Evolutionary conservation across 1,140 invertebrate genomes (phyloP).

Genomic region (Ceratosolen fusciceps): DNA sequence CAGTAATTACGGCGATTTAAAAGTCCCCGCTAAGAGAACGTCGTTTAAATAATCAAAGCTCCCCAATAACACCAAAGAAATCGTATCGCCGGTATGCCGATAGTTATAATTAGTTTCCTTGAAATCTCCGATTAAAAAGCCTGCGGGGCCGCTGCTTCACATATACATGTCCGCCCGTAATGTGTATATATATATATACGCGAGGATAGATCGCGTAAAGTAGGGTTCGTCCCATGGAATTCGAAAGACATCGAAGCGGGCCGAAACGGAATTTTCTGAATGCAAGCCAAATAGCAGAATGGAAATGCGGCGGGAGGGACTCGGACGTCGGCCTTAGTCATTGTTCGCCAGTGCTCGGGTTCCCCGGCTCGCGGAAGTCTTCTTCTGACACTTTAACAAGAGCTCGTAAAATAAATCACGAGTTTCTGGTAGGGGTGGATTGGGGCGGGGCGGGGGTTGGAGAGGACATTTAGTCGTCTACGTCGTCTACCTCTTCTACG

Average conservation of each 20-base stretch:
- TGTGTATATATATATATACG: neutral
- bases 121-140: neutral
- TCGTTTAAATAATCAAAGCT: neutral
- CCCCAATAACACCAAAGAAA: neutral
- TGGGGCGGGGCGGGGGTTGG: no score
- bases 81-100: neutral
- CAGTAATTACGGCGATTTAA: no score
- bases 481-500: constrained; percentile 14
- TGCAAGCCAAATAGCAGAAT: constrained; percentile 36
- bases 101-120: no score
- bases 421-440: no score
- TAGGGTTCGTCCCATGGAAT: neutral
- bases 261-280: constrained; percentile 26
- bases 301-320: constrained; percentile 1
- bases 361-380: constrained; percentile 27
- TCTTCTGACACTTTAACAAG: constrained; percentile 24
- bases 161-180: neutral
- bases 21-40: neutral
- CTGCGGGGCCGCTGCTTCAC: neutral
- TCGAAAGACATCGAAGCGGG: neutral
- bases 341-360: neutral
- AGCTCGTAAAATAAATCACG: constrained; percentile 44
- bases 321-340: neutral
- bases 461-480: no score
- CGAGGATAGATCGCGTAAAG: neutral